These are phyloP conservation scores for Semnornis frantzii DNA, from an alignment of 2,113 vertebrate species.

Conservation along the genomic window DNA sequence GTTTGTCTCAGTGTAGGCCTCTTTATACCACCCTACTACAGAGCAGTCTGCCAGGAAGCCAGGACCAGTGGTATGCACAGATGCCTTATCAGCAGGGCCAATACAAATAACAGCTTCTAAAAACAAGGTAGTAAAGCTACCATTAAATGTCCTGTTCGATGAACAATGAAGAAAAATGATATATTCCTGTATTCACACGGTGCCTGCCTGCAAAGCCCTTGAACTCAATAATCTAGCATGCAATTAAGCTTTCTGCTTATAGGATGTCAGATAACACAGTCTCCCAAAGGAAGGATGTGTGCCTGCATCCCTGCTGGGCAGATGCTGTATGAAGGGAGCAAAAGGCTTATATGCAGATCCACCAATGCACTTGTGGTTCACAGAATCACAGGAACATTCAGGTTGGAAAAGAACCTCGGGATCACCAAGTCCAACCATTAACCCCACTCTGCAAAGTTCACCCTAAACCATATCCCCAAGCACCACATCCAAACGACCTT, in stretches of 20 bases:
- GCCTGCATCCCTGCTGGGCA: not conserved
- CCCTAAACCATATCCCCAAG: too few relatives aligned
- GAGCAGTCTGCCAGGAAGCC: not conserved
- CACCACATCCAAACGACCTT: too few relatives aligned
- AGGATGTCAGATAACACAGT: not conserved
- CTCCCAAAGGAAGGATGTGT: not conserved
- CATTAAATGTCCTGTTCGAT: not conserved
- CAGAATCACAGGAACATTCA: too few relatives aligned
- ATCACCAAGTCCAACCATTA: too few relatives aligned
- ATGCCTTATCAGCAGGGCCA: not conserved
- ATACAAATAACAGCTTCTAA: not conserved
- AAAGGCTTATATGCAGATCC: not conserved
- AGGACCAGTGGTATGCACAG: not conserved
- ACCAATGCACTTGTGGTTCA: not conserved
- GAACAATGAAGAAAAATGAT: not conserved
- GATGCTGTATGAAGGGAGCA: not conserved
- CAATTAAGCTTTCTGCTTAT: not conserved
- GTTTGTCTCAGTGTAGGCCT: not conserved
- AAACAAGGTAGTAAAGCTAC: not conserved
- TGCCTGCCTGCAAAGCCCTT: not conserved
- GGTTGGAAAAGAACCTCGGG: too few relatives aligned
- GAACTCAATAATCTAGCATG: not conserved
- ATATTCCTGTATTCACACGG: not conserved
- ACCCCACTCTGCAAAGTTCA: too few relatives aligned
- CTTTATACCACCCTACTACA: not conserved